phyloP scores from a whole-genome alignment of 2,888 invertebrate species.

The Agriopis marginaria region DNA sequence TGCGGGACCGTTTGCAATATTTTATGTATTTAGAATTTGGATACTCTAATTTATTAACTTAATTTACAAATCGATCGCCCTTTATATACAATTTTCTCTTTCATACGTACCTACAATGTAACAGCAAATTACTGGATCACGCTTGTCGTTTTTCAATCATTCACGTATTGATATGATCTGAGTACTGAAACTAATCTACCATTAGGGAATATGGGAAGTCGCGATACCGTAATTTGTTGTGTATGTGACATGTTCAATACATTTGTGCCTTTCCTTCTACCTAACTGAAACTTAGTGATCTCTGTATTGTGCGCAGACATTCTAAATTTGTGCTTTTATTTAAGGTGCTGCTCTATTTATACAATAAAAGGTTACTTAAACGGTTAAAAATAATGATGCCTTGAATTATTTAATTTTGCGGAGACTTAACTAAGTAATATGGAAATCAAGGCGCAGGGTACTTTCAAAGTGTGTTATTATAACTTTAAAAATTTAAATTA shows the following conservation, averaged over 20 bases:
- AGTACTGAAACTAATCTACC: constrained; percentile 20
- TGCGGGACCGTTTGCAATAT: constrained; percentile 18
- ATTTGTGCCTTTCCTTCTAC: constrained; percentile 28
- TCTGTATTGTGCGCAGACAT: constrained; percentile 32
- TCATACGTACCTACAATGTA: constrained; percentile 32
- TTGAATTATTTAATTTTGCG: neutral
- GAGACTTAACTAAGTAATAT: neutral
- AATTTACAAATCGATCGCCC: constrained; percentile 25
- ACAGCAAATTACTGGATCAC: constrained; percentile 24
- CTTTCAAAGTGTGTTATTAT: neutral
- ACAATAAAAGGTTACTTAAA: constrained; percentile 11
- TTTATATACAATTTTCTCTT: constrained; percentile 29
- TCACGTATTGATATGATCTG: constrained; percentile 38
- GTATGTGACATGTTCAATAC: constrained; percentile 24
- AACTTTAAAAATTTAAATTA: neutral
- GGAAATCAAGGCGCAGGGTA: neutral
- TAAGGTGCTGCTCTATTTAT: constrained; percentile 27
- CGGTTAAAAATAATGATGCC: constrained; percentile 7
- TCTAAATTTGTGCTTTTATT: constrained; percentile 31
- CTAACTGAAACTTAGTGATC: constrained; percentile 16
- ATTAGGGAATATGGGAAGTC: constrained; percentile 5
- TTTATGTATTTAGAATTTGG: constrained; percentile 32
- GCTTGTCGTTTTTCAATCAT: constrained; percentile 23
- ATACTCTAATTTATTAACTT: constrained; percentile 31
- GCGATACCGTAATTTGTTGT: constrained; percentile 12